A percentile compares a stretch with the other conserved stretches of the same genome.
Evolutionary conservation across 2,797 vertebrate species (phyloP).

Genomic region (Babyrousa celebensis): DNA sequence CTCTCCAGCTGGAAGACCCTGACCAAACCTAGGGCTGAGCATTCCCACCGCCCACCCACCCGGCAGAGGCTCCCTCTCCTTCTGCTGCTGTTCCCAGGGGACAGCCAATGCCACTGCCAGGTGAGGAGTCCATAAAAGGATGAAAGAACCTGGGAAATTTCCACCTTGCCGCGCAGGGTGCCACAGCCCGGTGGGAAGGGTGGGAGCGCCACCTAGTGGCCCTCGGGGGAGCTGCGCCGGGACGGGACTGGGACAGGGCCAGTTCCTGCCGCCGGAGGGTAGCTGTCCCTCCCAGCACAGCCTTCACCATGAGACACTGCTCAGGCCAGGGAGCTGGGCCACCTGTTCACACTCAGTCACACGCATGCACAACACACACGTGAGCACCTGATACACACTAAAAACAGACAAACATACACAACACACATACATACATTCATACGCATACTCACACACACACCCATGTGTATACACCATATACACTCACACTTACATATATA

Average conservation of each 20-base stretch:
- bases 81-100: background rate
- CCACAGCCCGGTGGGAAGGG: background rate
- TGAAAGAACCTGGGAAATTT: constrained; percentile 80
- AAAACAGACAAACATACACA: background rate
- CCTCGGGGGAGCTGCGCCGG: background rate
- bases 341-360: no score
- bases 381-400: background rate
- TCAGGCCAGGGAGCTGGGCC: background rate
- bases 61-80: background rate
- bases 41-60: background rate
- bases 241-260: background rate
- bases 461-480: background rate
- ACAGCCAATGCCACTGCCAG: background rate
- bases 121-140: background rate
- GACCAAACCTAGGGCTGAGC: background rate
- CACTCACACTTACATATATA: background rate
- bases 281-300: background rate
- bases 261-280: no score
- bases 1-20: background rate
- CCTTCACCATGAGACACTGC: background rate
- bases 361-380: background rate
- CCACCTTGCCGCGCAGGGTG: constrained; percentile 75
- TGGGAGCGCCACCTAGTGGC: constrained; percentile 88
- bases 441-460: background rate
- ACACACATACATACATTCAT: background rate